Evolutionary conservation across 2,888 invertebrate species (phyloP), one percentile per base, ranked within the genome.

Genomic region (Pseudanteris insignis): DNA sequence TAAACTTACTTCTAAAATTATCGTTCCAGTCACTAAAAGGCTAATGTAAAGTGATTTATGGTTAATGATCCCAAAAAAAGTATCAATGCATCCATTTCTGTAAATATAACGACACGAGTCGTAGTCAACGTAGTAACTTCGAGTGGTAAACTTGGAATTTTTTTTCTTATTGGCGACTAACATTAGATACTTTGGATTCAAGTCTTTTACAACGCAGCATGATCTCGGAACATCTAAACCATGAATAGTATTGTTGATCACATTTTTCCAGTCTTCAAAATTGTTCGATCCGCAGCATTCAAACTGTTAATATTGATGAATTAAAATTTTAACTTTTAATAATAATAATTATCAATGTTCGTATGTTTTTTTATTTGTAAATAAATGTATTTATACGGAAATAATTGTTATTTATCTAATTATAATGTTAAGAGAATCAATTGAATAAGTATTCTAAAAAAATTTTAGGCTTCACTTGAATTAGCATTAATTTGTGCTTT

Each of bases 1-100:
- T n/a, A n/a, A n/a, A 51, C 69, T 58, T 74, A 89, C 89, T 85
- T 91, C 91, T 59, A 91, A 88, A 68, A 91, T 86, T 4, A 90
- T 89, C 48, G 91, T 88, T n/a, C 89, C 89, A 68, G 89, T 83
- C 1, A 90, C 89, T 2, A 90, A 90, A 43, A 89, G 87, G 1
- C 88, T 89, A 54, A 90, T 80, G 37, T 90, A 81, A 50, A 89
- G 84, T 13, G 89, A 86, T 73, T 89, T 89, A 75, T 89, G 87
- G 67, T 86, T 84, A 9, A 89, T 82, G 59, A 89, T 78, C 67
- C 83, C 84, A 44, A 84, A 81, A 67, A 90, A 82, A 36, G 85
- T 82, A 6, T 82, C 81, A 36, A 87, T 82, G 68, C 90, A 90
- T 4, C 90, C 90, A 61, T 81, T 62, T 13, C 47, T 47, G 60